Conservation (phyloP, 2,888 invertebrate species). For the Dexiosoma caninum region DNA sequence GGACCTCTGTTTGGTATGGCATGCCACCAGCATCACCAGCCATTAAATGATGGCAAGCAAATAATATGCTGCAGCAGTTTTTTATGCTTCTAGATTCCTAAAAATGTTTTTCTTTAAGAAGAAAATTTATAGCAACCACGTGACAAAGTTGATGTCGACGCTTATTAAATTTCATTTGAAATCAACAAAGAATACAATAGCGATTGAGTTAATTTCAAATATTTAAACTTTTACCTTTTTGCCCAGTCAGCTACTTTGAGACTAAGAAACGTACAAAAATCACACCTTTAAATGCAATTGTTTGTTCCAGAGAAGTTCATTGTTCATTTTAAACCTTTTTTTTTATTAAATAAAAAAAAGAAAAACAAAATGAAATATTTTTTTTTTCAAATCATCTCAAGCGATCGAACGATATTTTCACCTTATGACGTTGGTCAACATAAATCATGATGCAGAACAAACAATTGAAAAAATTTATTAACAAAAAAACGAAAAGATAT, state of each 20-base stretch:
- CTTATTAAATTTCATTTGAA: slow-evolving; percentile 68
- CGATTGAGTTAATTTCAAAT: slow-evolving; percentile 30
- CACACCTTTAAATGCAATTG: slow-evolving; percentile 58
- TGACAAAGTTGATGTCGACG: slow-evolving; percentile 68
- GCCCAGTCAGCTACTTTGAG: slow-evolving; percentile 16
- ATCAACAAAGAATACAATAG: slow-evolving; percentile 53
- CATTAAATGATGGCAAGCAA: slow-evolving; percentile 15
- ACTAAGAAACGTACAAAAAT: slow-evolving; percentile 31
- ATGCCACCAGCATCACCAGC: not conserved
- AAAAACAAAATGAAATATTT: slow-evolving; percentile 12
- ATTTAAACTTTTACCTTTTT: not conserved
- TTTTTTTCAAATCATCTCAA: slow-evolving; percentile 53
- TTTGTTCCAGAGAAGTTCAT: slow-evolving; percentile 31
- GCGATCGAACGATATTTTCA: slow-evolving; percentile 65
- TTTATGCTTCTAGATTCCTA: not conserved
- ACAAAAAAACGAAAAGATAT: not conserved
- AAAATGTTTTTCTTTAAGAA: slow-evolving; percentile 8
- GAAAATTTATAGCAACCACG: slow-evolving; percentile 67
- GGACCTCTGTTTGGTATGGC: slow-evolving; percentile 47
- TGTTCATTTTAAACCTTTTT: slow-evolving; percentile 25
- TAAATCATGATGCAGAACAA: slow-evolving; percentile 57
- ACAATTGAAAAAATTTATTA: slow-evolving; percentile 13
- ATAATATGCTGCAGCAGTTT: not conserved
- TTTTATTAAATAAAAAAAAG: not conserved
- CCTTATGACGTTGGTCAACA: slow-evolving; percentile 58